Base-by-base conservation (phyloP, 2,113 vertebrate species). In the Gallinago media region DNA sequence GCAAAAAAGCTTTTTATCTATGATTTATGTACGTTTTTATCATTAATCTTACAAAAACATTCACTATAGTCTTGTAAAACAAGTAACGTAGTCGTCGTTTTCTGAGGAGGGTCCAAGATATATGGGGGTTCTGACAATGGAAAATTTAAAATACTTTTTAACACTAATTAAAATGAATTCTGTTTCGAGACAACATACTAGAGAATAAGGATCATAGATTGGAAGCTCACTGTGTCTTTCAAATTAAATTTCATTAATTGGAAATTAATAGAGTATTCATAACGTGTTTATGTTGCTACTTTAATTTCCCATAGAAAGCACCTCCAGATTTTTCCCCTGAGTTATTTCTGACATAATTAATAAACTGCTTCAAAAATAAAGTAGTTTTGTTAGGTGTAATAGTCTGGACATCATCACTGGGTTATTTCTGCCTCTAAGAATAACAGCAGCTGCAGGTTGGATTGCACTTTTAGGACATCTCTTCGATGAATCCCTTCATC, bases 161-260 rank as follows among this genome's bases (percentile, higher is more conserved):
- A 20, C 8, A 58, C 26, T 90, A 80, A 92, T 85, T 94, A 78
- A 93, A 87, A 88, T 59, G 3, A 79, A 70, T 68, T 88, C 11
- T 74, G 15, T 78, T 85, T 80, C 67, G 50, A 90, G 88, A 85
- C 15, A 86, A 80, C n/a, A 74, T n/a, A 63, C 5, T 18, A n/a
- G 31, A 22, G 61, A 65, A 67, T 36, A 88, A 84, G 38, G n/a
- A 80, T 44, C 15, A 12, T 23, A 21, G 44, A 81, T 4, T 82
- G 49, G 67, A 94, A 94, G 17, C 72, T 94, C 72, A 52, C 72
- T 86, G 44, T 72, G 34, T 81, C 65, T 81, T 87, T 78, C 50
- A 89, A 91, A 92, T 92, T 77, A 74, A 89, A 89, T 95, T 88
- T 85, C 63, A 77, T 92, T 93, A 94, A 95, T 67, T 89, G 63